Conservation (phyloP, 2,797 vertebrate genomes). For the Takifugu ocellatus region DNA sequence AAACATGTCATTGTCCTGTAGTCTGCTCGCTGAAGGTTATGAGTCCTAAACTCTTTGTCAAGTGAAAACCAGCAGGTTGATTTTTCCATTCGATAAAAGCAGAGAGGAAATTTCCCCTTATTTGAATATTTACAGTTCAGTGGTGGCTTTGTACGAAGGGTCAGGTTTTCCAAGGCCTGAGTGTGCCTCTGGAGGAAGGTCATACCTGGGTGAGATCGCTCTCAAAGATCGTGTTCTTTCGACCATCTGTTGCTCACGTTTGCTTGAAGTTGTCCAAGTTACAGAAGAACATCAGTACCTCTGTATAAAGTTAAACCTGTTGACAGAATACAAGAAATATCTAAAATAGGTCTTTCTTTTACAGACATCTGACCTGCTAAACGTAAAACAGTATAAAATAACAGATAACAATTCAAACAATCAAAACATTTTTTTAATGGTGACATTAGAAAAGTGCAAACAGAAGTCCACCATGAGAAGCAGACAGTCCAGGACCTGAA, state of each 20-base stretch:
- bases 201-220: conserved; percentile 48
- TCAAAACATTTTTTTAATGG: too few relatives aligned
- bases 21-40: conserved; percentile 20
- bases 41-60: conserved; percentile 18
- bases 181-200: conserved; percentile 49
- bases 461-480: too few relatives aligned
- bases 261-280: not conserved
- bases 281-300: not conserved
- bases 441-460: too few relatives aligned
- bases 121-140: conserved; percentile 68
- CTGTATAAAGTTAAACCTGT: too few relatives aligned
- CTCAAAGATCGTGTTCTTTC: conserved; percentile 7
- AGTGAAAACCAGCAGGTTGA: conserved; percentile 69
- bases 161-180: conserved; percentile 60
- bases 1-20: conserved; percentile 17
- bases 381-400: too few relatives aligned
- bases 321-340: too few relatives aligned
- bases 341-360: too few relatives aligned
- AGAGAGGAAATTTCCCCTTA: conserved; percentile 55
- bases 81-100: conserved; percentile 70
- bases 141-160: conserved; percentile 43
- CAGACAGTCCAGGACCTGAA: too few relatives aligned
- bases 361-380: too few relatives aligned
- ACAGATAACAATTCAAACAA: too few relatives aligned
- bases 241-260: not conserved